Evolutionary conservation across 2,888 invertebrate species (phyloP), one percentile per base, ranked within the genome.

Genomic region (Chesias legatella): DNA sequence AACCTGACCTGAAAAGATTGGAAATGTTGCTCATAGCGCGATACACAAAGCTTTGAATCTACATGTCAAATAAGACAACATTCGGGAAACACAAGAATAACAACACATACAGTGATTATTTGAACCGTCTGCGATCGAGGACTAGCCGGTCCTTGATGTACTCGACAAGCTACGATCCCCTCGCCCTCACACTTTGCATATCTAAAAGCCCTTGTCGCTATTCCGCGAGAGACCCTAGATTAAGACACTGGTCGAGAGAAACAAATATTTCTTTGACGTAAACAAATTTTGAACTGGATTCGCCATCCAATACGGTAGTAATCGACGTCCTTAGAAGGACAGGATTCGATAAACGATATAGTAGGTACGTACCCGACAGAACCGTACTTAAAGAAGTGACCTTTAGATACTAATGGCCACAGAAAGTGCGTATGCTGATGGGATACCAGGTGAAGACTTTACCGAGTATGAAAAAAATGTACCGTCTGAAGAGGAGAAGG

Each of bases 171-270:
- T 74, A 79, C 79, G 83, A 85, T 75, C 85, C 82, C 67, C 79
- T 78, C 77, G 79, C 83, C 69, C 78, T 85, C 53, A 84, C 79
- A 65, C 82, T 84, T 75, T 80, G 76, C 58, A 79, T 81, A 58
- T 79, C 84, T 45, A 84, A 80, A 70, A 82, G 75, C 60, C 84
- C 82, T 53, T 85, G 82, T 76, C 79, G 85, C 53, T 89, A 88
- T 66, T 89, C 88, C 30, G 89, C 88, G 53, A 88, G 89, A 80
- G 90, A 91, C 65, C 91, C 91, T 51, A 89, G 90, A 64, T 90
- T 90, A 90, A 90, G 90, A 89, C 73, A 89, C 47, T 90, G 78
- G 76, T 85, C 86, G 24, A 72, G 82, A 84, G 86, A 88, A 73
- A 66, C 74, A 65, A 70, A 61, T 41, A 66, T 73, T 63, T 76